Conservation (phyloP, 2,113 vertebrate species). For the Pseudopipra pipra region DNA sequence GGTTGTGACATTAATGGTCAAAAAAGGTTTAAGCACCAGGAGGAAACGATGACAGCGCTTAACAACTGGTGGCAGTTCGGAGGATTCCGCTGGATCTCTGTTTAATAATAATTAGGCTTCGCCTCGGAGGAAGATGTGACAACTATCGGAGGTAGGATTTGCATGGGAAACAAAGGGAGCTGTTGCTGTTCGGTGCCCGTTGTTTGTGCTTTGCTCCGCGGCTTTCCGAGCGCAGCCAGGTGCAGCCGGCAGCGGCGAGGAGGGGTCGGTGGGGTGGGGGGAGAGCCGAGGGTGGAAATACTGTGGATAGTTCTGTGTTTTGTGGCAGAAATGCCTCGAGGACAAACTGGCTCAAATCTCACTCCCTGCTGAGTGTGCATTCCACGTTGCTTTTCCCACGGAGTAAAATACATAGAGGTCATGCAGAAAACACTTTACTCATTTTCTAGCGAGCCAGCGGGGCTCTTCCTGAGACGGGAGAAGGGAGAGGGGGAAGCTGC, state of each 20-base stretch:
- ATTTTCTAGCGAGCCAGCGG: not conserved
- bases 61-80: conserved; percentile 68
- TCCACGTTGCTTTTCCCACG: conserved; percentile 40
- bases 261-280: not conserved
- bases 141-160: conserved; percentile 79
- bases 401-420: conserved; percentile 73
- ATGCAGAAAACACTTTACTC: conserved; percentile 56
- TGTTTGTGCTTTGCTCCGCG: not conserved
- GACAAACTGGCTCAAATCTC: not conserved
- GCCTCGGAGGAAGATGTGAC: conserved; percentile 80
- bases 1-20: conserved; percentile 75
- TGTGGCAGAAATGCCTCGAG: conserved; percentile 55
- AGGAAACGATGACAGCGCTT: conserved; percentile 67
- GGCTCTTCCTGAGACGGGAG: conserved; percentile 4
- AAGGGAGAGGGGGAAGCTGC: conserved; percentile 13
- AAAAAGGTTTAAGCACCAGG: conserved; percentile 64
- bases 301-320: not conserved
- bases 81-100: conserved; percentile 72
- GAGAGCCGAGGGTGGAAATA: not conserved
- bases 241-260: conserved; percentile 8
- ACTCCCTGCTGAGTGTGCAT: conserved; percentile 49
- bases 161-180: conserved; percentile 74
- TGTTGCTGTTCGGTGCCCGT: conserved; percentile 64
- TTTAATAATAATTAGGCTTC: conserved; percentile 64
- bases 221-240: conserved; percentile 44